Evolutionary conservation across 2,888 invertebrate genomes (phyloP), one percentile per base, ranked within the genome.

Genomic region (Belgica antarctica): DNA sequence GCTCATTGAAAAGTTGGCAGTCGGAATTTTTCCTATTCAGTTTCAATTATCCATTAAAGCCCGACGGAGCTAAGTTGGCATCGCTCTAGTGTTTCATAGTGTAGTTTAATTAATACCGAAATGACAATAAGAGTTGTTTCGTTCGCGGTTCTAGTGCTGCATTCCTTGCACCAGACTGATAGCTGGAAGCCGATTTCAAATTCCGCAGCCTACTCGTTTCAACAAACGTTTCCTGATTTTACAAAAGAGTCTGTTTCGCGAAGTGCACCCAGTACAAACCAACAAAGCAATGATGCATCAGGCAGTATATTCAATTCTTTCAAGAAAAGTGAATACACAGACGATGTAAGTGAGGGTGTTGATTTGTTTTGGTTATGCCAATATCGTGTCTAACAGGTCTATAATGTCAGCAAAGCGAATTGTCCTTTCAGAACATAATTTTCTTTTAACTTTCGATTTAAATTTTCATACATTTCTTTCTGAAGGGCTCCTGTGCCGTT

Each of bases 401-500:
- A n/a, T n/a, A n/a, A n/a, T n/a, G n/a, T n/a, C n/a, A n/a, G n/a
- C n/a, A n/a, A n/a, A n/a, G n/a, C n/a, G n/a, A n/a, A n/a, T n/a
- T n/a, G n/a, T n/a, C n/a, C n/a, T n/a, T n/a, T n/a, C n/a, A n/a
- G n/a, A n/a, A n/a, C n/a, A n/a, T n/a, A n/a, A n/a, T n/a, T n/a
- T n/a, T n/a, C n/a, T n/a, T 5, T 41, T 41, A 10, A 2, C 12
- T 41, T 41, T 31, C 31, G 31, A 41, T 41, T 41, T 41, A 41
- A 41, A 2, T 10, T 19, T 19, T 57, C 57, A 19, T 10, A 47
- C n/a, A n/a, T n/a, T n/a, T 34, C 41, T 12, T 10, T 74, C 4
- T 72, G 72, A 77, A 81, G 62, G 86, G 87, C 74, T 79, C 83
- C 1, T 89, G 89, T 77, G 83, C 87, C 72, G 82, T 88, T 4